Conservation (phyloP, 2,113 vertebrate species). For the Urocynchramus pylzowi region DNA sequence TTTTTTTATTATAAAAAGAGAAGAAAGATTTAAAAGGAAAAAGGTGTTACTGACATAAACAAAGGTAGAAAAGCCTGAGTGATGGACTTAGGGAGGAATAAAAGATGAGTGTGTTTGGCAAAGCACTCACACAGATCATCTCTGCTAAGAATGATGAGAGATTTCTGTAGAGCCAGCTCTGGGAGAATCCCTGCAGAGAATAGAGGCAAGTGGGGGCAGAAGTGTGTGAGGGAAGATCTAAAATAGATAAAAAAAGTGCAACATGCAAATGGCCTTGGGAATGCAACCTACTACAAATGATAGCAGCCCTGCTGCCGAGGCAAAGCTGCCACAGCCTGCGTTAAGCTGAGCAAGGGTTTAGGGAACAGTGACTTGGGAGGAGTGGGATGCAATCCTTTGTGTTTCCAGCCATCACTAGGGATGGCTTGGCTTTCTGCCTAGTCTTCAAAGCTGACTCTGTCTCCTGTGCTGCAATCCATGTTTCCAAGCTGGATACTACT, state of each 20-base stretch:
- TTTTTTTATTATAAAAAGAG: constrained; percentile 26
- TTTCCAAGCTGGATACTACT: not conserved
- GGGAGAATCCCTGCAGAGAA: constrained; percentile 12
- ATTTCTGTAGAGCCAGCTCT: not conserved
- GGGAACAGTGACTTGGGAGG: not conserved
- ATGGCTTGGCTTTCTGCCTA: not conserved
- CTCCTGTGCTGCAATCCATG: not conserved
- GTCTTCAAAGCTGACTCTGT: not conserved
- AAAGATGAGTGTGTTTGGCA: not conserved
- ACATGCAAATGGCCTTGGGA: not conserved
- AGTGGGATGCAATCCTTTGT: not conserved
- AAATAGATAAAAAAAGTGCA: constrained; percentile 3
- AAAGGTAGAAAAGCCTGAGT: not conserved
- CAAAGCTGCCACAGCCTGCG: not conserved
- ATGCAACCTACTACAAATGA: not conserved
- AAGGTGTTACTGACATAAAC: not conserved
- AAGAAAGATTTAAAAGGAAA: not conserved
- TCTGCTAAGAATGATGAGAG: not conserved
- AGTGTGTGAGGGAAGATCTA: not conserved
- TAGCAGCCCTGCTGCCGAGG: not conserved
- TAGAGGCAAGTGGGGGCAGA: not conserved
- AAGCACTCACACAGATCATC: not conserved
- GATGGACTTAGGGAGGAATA: not conserved
- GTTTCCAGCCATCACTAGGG: not conserved
- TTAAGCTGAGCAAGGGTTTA: not conserved